These are phyloP conservation scores for Heliangelus exortis DNA, from an alignment of 2,797 vertebrate genomes.

Conservation along the genomic window DNA sequence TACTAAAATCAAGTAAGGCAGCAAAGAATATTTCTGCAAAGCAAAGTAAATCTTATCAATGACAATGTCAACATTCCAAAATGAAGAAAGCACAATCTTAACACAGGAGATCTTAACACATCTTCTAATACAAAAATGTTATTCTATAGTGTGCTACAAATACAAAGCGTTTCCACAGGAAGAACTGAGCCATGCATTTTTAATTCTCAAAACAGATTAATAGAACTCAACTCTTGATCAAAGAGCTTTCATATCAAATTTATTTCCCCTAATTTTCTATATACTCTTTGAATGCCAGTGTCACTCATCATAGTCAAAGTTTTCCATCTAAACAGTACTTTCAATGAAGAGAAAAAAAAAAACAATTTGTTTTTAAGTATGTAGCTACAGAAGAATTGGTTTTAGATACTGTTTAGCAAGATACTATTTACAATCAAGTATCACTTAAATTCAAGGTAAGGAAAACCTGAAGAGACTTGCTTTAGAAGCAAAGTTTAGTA, in stretches of 20 bases:
- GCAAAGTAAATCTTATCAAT: constrained; percentile 21
- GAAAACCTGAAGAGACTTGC: background rate
- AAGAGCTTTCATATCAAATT: background rate
- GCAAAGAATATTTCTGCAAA: constrained; percentile 92
- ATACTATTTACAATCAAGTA: background rate
- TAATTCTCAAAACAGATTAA: background rate
- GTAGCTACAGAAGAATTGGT: background rate
- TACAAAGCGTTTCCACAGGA: background rate
- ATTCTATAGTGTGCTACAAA: background rate
- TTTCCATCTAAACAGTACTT: background rate
- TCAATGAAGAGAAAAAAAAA: background rate
- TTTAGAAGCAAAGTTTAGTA: background rate
- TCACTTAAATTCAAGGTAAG: background rate
- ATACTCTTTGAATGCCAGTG: background rate
- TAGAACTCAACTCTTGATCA: background rate
- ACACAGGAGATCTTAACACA: background rate
- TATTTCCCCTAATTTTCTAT: background rate
- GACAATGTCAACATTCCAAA: background rate
- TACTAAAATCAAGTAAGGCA: constrained; percentile 99
- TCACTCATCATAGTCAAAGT: background rate
- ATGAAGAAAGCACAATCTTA: background rate
- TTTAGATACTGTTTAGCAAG: background rate
- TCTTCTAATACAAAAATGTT: background rate
- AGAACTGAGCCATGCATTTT: background rate
- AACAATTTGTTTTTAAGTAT: background rate